Evolutionary conservation across 2,888 invertebrate species (phyloP).

Genomic region (Cheilosia pagana): DNA sequence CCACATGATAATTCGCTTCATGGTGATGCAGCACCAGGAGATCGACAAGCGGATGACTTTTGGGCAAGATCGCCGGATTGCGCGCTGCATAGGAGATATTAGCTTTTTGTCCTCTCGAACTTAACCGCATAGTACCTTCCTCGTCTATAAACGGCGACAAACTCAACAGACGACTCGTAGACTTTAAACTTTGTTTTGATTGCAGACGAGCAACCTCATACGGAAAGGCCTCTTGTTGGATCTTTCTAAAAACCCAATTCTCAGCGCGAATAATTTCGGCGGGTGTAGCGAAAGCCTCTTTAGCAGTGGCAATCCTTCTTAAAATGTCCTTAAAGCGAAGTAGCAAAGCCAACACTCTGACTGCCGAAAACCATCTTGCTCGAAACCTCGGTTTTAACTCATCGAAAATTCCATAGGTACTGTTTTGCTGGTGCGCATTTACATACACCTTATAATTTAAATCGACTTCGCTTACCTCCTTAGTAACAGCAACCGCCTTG

Average conservation of each 20-base stretch:
- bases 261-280: neutral
- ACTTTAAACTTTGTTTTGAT: neutral
- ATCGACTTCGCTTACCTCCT: conserved; percentile 4
- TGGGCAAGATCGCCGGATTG: conserved; percentile 21
- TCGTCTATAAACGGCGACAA: conserved; percentile 28
- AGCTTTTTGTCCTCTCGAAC: conserved; percentile 5
- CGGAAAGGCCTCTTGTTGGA: conserved; percentile 26
- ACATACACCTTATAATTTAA: conserved; percentile 2
- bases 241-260: conserved; percentile 19
- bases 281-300: conserved; percentile 6
- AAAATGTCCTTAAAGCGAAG: conserved; percentile 22
- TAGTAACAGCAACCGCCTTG: no score
- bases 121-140: conserved; percentile 13
- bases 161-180: neutral
- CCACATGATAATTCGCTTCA: conserved; percentile 12
- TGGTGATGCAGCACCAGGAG: conserved; percentile 14
- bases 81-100: conserved; percentile 11
- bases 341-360: conserved; percentile 6
- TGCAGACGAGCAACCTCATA: conserved; percentile 3
- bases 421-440: neutral
- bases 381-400: conserved; percentile 18
- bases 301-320: neutral
- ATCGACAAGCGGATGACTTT: conserved; percentile 6
- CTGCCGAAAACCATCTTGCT: conserved; percentile 14
- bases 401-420: conserved; percentile 4